Evolutionary conservation across 1,140 invertebrate species (phyloP), one percentile per base, ranked within the genome.

Genomic region (Wasmannia auropunctata): DNA sequence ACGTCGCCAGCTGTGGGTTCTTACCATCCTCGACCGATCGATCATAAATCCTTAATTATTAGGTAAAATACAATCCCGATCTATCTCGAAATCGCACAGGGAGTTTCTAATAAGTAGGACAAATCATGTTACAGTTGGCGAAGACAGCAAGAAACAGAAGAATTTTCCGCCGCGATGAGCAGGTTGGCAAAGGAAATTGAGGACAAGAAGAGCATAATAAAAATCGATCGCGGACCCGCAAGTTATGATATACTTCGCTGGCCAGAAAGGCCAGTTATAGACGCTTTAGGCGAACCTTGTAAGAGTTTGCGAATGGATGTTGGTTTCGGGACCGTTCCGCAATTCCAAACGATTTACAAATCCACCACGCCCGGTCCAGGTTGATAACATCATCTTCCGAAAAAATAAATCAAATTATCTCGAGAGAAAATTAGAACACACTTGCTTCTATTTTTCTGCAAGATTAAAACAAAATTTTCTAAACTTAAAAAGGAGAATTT

Each of bases 341-440:
- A 62, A 8, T 90, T 90, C 11, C 5, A 58, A 43, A 58, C 65
- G 22, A 34, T 19, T 10, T 46, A 37, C 11, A 87, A 69, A 14
- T 87, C 62, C 6, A 51, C n/a, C 1, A 91, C 60, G 1, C 91
- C 91, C 22, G 91, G 91, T 14, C 91, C 91, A 86, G 91, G 91
- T 87, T 22, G 70, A 74, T 74, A 75, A 83, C 43, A 43, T 34
- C 11, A 31, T 10, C 0, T 16, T 56, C 31, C 8, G 3, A 81
- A 28, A 43, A 3, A 69, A 69, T 54, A 7, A 28, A 1, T 67
- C 3, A n/a, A 63, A 46, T 46, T 69, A 16, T 49, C 4, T 14
- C 7, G 37, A 69, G 7, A 1, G 6, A 77, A 19, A 14, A 75
- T 16, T 25, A 56, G 3, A 43, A 62, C 6, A 34, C 40, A 11